These are phyloP conservation scores for Villa cingulata DNA, from an alignment of 2,888 invertebrate genomes.

Conservation along the genomic window DNA sequence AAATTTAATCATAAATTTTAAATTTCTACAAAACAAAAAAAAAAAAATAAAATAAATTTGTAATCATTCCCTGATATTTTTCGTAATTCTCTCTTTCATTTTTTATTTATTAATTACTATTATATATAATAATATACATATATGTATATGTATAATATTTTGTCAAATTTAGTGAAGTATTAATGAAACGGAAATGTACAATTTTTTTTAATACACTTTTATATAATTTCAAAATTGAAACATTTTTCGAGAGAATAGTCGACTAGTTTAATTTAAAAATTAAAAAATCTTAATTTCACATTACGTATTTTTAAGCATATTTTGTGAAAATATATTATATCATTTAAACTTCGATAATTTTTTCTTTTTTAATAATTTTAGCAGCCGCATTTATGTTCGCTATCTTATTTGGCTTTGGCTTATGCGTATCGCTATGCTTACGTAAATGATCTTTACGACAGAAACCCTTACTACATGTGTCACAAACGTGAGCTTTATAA, in stretches of 20 bases:
- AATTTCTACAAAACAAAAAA: background rate
- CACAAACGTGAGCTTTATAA: conserved; percentile 68
- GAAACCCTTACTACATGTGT: conserved; percentile 73
- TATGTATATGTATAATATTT: no score
- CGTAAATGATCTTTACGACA: conserved; percentile 85
- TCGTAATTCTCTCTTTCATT: background rate
- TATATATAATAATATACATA: no score
- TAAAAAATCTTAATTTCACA: no score
- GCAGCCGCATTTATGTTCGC: background rate
- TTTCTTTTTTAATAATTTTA: background rate
- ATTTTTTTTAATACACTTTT: no score
- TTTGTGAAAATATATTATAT: no score
- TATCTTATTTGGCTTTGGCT: conserved; percentile 25
- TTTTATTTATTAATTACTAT: background rate
- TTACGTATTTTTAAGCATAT: no score
- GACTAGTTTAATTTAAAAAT: no score
- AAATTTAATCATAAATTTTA: no score
- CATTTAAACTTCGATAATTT: background rate
- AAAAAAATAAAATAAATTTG: background rate
- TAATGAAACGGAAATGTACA: no score
- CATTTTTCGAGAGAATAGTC: no score
- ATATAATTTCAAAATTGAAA: no score
- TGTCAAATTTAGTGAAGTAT: no score
- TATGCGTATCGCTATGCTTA: conserved; percentile 72
- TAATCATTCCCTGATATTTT: background rate